Base-by-base conservation (phyloP, 2,888 invertebrate genomes). In the Zaprionus obscuricornis region DNA sequence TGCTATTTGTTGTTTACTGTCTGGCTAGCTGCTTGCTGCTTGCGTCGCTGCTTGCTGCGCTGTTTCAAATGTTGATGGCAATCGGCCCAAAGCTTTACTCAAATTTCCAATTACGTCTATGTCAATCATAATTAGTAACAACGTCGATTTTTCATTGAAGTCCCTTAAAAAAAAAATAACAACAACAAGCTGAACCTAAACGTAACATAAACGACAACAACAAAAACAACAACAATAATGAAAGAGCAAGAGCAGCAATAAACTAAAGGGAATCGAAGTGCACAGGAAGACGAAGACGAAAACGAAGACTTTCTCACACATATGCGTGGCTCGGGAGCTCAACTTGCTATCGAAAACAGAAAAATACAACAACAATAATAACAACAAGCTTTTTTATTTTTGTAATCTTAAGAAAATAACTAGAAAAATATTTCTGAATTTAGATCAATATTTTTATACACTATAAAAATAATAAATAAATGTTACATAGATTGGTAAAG, bases 121-220 rank as follows among this genome's bases (percentile, higher is more conserved):
- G 88, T 87, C 88, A 88, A 87, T 88, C 87, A 87, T 84, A 87
- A 88, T 87, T 87, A 88, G 82, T 85, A 87, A 86, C 85, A 88
- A 87, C 82, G 79, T 78, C 82, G 85, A 86, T 87, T 86, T 87
- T 78, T 87, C 81, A 86, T 83, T 87, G 78, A 74, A 78, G 81
- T 72, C 66, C 79, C 64, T 60, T 40, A 34, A 78, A 74, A 75
- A 64, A 37, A 36, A 34, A 22, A 24, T 16, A 14, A 16, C 26
- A 5, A 10, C 11, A 34, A 34, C 24, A 34, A 31, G 29, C 42
- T 56, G 22, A 51, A 74, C 65, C 72, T 76, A 74, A 74, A 73
- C 67, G 64, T 63, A 73, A 74, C 71, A 52, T 71, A 73, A 72
- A 63, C 71, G 62, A 46, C 57, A 65, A 55, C 56, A 63, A 54